phyloP scores from a whole-genome alignment of 2,888 invertebrate species.

The Thalpophila matura region DNA sequence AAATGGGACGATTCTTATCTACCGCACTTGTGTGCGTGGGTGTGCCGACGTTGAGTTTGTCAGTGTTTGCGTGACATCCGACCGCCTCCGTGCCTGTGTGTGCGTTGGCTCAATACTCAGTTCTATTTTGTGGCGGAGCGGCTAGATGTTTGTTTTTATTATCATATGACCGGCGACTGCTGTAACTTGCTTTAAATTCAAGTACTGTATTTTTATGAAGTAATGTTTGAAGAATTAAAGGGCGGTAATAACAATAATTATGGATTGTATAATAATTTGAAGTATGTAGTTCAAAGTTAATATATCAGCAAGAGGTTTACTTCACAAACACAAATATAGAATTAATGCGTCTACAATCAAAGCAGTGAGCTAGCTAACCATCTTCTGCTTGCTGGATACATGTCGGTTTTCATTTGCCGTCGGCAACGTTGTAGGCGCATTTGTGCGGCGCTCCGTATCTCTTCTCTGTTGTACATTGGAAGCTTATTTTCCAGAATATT shows the following conservation, averaged over 20 bases:
- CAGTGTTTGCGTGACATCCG: constrained; percentile 85
- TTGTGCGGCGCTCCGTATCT: constrained; percentile 59
- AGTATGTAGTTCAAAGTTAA: constrained; percentile 4
- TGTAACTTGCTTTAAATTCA: constrained; percentile 73
- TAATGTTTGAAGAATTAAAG: constrained; percentile 16
- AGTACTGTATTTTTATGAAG: constrained; percentile 41
- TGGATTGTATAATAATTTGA: constrained; percentile 11
- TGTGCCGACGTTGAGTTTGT: constrained; percentile 70
- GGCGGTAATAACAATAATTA: constrained; percentile 22
- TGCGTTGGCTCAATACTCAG: constrained; percentile 89
- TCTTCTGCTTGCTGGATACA: constrained; percentile 14
- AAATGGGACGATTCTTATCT: constrained; percentile 91
- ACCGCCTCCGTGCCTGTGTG: constrained; percentile 76
- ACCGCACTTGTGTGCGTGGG: constrained; percentile 77
- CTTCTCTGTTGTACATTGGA: constrained; percentile 19
- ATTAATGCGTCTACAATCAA: not conserved
- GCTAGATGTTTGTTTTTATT: constrained; percentile 90
- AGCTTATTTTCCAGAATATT: constrained; percentile 19
- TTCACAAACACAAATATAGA: not conserved
- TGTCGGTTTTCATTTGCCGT: constrained; percentile 59
- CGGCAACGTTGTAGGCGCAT: constrained; percentile 71
- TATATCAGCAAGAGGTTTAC: constrained; percentile 3
- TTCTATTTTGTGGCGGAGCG: constrained; percentile 88
- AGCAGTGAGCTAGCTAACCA: not conserved
- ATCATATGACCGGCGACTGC: constrained; percentile 86